A percentile compares a stretch with the other conserved stretches of the same genome.
phyloP scores from a whole-genome alignment of 53 echinoderm and acorn worm species.

The Arbacia lixula region DNA sequence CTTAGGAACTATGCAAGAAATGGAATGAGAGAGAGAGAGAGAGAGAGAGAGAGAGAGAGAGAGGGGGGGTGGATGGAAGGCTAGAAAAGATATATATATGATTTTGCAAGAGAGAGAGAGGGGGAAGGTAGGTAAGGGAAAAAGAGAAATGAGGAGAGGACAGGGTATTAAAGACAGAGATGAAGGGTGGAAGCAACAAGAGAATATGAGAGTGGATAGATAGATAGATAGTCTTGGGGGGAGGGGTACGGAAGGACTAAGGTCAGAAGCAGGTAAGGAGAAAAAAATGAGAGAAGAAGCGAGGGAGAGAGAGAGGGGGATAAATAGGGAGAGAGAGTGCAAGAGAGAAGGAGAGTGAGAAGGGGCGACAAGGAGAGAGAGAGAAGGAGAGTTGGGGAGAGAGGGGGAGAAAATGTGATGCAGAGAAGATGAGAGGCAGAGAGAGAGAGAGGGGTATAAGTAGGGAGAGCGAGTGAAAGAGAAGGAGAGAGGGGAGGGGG shows the following conservation, averaged over 20 bases:
- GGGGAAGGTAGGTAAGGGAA: neutral
- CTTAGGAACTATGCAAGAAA: too few species aligned
- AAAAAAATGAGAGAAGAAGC: neutral
- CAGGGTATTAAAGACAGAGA: neutral
- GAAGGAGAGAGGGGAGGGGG: neutral
- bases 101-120: conserved; percentile 5
- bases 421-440: neutral
- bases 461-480: neutral
- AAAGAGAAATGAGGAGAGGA: too few species aligned
- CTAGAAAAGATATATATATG: too few species aligned
- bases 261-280: too few species aligned
- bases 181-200: neutral
- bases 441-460: neutral
- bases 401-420: neutral
- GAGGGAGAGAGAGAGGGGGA: neutral
- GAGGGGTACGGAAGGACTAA: too few species aligned
- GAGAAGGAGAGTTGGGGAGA: neutral
- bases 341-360: neutral
- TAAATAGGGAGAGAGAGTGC: neutral
- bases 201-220: neutral
- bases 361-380: neutral
- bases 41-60: neutral
- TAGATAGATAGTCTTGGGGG: too few species aligned
- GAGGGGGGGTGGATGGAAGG: neutral
- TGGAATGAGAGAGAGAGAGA: neutral